Conservation (phyloP, 2,888 invertebrate genomes). For the Cyclophora albipunctata region DNA sequence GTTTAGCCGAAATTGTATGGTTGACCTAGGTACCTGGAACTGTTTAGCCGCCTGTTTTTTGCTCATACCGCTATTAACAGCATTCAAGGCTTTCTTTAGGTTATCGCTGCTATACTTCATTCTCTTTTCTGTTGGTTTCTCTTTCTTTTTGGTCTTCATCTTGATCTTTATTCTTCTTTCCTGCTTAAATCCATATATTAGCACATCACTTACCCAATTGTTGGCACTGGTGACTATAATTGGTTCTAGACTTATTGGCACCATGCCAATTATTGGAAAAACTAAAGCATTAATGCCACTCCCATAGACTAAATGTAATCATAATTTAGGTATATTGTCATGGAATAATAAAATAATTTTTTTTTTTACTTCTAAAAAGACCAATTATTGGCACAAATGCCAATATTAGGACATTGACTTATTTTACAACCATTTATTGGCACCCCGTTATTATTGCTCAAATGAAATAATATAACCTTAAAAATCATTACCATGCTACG, state of each 20-base stretch:
- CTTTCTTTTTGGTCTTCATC: background rate
- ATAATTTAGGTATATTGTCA: no score
- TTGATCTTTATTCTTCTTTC: no score
- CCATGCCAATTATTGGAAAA: slow-evolving; percentile 5
- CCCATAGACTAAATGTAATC: no score
- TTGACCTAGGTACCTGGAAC: slow-evolving; percentile 4
- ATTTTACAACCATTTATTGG: no score
- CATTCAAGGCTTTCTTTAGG: slow-evolving; percentile 5
- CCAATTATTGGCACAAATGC: no score
- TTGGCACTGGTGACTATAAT: slow-evolving; percentile 4
- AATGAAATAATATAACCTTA: no score
- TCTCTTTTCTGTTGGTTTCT: background rate
- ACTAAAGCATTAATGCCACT: no score
- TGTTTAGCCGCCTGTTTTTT: slow-evolving; percentile 6
- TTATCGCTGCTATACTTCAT: background rate
- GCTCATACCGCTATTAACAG: slow-evolving; percentile 6
- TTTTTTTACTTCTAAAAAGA: background rate
- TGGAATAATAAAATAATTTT: background rate
- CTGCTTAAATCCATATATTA: slow-evolving; percentile 4
- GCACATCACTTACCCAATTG: background rate
- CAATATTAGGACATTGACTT: no score
- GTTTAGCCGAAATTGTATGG: slow-evolving; percentile 1
- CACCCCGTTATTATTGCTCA: no score
- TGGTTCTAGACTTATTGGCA: slow-evolving; percentile 4
- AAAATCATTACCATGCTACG: no score